phyloP scores from a whole-genome alignment of 2,888 invertebrate genomes.

The Drosophila merina region DNA sequence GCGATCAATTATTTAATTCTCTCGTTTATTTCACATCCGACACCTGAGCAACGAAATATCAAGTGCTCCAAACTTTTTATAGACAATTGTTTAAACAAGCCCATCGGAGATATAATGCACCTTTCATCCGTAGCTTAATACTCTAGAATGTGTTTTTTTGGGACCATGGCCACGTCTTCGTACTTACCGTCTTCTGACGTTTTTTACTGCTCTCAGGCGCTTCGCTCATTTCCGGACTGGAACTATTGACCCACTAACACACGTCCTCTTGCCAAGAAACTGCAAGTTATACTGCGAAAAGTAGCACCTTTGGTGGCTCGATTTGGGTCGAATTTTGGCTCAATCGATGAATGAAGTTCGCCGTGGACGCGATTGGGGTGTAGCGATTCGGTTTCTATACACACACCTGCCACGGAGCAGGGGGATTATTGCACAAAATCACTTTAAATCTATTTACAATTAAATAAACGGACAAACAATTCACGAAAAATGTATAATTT shows the following conservation, averaged over 20 bases:
- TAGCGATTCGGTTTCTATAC: slow-evolving; percentile 1
- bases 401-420: not conserved
- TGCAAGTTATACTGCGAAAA: slow-evolving; percentile 61
- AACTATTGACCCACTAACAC: slow-evolving; percentile 20
- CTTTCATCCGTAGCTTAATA: not conserved
- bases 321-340: slow-evolving; percentile 10
- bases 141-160: not conserved
- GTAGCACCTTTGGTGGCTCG: slow-evolving; percentile 15
- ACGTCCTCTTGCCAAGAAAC: slow-evolving; percentile 48
- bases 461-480: slow-evolving; percentile 20
- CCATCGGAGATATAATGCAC: too few species aligned
- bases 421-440: slow-evolving; percentile 38
- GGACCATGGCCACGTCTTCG: slow-evolving; percentile 20
- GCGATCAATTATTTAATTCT: not conserved
- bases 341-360: slow-evolving; percentile 61
- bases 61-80: slow-evolving; percentile 32
- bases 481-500: slow-evolving; percentile 26
- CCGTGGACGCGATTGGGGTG: slow-evolving; percentile 7
- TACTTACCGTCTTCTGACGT: slow-evolving; percentile 77
- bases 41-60: slow-evolving; percentile 11
- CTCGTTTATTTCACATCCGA: not conserved
- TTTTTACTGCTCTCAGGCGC: slow-evolving; percentile 79
- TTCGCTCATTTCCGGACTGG: slow-evolving; percentile 67
- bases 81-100: slow-evolving; percentile 65
- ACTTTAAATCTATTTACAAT: slow-evolving; percentile 51